A percentile compares a stretch with the other conserved stretches of the same genome.
Conservation (phyloP, 2,797 vertebrate genomes). For the Gallirallus australis region DNA sequence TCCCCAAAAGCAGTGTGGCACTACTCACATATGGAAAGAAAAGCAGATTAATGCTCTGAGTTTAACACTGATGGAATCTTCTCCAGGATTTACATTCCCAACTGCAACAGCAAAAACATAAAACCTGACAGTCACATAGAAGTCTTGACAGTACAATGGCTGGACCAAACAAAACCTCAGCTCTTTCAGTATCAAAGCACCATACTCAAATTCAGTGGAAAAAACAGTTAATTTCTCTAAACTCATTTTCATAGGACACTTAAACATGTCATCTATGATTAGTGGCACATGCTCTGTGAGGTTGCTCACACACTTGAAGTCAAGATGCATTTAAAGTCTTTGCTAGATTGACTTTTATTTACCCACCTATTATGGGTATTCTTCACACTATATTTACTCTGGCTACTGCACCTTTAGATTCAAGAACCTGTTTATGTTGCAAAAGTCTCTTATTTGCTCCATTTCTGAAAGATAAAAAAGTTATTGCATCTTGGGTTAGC, state of each 20-base stretch:
- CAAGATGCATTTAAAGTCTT: not conserved
- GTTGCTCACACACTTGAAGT: not conserved
- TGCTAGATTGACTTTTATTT: not conserved
- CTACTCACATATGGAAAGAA: not conserved
- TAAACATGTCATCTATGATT: rapidly evolving
- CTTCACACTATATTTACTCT: not conserved
- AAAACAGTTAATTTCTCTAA: not conserved
- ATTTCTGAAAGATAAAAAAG: not conserved
- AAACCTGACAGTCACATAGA: not conserved
- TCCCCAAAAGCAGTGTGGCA: not conserved
- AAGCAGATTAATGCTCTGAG: not conserved
- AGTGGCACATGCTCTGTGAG: not conserved
- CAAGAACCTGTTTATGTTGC: not conserved
- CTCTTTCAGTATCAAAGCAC: not conserved
- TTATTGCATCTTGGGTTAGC: not conserved
- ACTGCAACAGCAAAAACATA: not conserved
- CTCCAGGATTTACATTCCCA: not conserved
- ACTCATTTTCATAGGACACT: not conserved
- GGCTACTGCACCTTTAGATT: not conserved
- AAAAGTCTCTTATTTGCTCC: not conserved
- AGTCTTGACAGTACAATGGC: not conserved
- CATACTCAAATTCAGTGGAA: not conserved
- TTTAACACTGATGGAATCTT: not conserved
- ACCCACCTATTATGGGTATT: not conserved
- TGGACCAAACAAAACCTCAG: not conserved